Base-by-base conservation (phyloP, 2,888 invertebrate genomes). In the Diarsia rubi region DNA sequence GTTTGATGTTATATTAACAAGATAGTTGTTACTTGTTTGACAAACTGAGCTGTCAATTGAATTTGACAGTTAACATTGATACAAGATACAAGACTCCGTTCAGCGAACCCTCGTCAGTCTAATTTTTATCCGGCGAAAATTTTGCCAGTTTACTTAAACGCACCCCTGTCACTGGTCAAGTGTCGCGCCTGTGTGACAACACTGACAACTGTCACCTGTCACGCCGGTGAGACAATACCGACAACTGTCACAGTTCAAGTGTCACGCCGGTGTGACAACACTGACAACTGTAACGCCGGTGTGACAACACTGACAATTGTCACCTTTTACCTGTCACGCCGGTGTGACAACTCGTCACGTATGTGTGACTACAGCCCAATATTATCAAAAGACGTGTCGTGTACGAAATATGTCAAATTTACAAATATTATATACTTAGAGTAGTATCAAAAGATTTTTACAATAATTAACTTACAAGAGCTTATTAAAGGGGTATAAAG, bases 371-470 rank as follows among this genome's bases (percentile, higher is more conserved):
- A 0, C 68, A 65, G 31, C 57, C n/a, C 73, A 79, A 75, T 85
- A 76, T 80, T 77, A 73, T 75, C 66, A 81, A 86, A 88, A 81
- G 76, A 81, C 71, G 87, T 88, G 88, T 86, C 42, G 85, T 86
- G 87, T 88, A 88, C 65, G 73, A 88, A 86, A 78, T 84, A 78
- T 78, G 68, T 67, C 75, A 82, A 88, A 88, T 88, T 82, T 88
- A 88, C 87, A 87, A 85, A 68, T 78, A 82, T 82, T 77, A 82
- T 78, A 81, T 84, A 84, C 82, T 88, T 83, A 85, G 67, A 76
- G 42, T 73, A 69, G 88, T 90, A 89, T 89, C 86, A 90, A 87
- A 86, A 79, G 69, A 68, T 87, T 85, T 90, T 83, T 89, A 90
- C 88, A 90, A 84, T 86, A 78, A 75, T 85, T 84, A 85, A 88